phyloP scores from a whole-genome alignment of 1,140 invertebrate species.

The Muscidifurax raptorellus region DNA sequence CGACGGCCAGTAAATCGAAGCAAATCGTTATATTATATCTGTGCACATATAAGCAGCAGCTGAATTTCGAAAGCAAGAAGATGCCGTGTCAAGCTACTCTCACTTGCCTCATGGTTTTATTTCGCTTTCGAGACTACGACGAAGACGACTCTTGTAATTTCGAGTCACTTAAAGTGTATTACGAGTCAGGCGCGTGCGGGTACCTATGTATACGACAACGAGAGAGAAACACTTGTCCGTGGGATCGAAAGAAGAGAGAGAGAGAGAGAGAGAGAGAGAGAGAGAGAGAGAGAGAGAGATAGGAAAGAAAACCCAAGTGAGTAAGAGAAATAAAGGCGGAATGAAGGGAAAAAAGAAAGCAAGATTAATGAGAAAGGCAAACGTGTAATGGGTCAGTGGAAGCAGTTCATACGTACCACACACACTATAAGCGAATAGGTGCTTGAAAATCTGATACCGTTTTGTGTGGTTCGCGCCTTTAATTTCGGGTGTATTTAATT shows the following conservation, averaged over 20 bases:
- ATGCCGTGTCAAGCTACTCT: constrained; percentile 1
- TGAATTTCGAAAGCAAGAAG: constrained; percentile 29
- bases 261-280: no score
- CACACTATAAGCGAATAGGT: no score
- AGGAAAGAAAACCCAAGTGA: background rate
- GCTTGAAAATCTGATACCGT: background rate
- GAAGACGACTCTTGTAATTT: constrained; percentile 24
- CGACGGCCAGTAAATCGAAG: background rate
- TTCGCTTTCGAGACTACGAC: constrained; percentile 18
- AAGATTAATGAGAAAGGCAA: constrained; percentile 4
- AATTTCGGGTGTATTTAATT: no score
- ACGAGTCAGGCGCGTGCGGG: constrained; percentile 32
- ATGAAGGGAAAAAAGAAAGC: constrained; percentile 1
- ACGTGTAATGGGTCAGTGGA: background rate
- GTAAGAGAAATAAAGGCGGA: background rate
- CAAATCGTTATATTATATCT: background rate
- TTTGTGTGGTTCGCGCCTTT: background rate
- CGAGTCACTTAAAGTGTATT: constrained; percentile 37
- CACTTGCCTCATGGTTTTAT: constrained; percentile 9
- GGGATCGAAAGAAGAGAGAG: background rate
- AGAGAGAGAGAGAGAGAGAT: no score
- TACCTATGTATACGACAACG: constrained; percentile 38
- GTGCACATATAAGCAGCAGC: background rate
- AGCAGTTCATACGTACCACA: background rate
- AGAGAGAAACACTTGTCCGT: background rate